Percentiles rank a stretch among this genome's conserved stretches.
These are phyloP conservation scores for Acipenser ruthenus DNA, from an alignment of 2,797 vertebrate species.

Conservation along the genomic window DNA sequence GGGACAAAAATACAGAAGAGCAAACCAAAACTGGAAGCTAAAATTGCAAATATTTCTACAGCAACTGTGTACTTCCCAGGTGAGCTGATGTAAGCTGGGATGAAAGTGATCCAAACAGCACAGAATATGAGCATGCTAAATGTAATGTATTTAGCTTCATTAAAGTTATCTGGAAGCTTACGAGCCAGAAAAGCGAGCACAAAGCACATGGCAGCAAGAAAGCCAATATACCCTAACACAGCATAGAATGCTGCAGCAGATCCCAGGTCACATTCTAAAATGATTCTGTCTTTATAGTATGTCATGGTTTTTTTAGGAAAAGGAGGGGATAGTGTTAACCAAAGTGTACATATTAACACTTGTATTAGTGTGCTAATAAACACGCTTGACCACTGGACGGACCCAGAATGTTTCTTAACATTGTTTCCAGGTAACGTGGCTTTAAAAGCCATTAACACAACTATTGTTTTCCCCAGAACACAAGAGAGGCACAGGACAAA, in stretches of 20 bases:
- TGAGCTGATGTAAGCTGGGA: not conserved
- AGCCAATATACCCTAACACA: slow-evolving; percentile 1
- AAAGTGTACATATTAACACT: not conserved
- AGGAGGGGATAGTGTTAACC: not conserved
- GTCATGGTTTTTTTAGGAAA: not conserved
- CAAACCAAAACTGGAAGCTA: not conserved
- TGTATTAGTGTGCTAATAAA: not conserved
- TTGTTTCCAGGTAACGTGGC: not conserved
- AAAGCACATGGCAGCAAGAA: not conserved
- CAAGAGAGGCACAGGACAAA: slow-evolving; percentile 4
- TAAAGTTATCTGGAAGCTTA: not conserved
- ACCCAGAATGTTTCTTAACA: not conserved
- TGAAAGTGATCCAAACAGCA: not conserved
- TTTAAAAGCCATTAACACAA: slow-evolving; percentile 1
- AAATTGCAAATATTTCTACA: slow-evolving; percentile 1
- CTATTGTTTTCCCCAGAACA: slow-evolving; percentile 5
- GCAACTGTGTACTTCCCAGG: not conserved
- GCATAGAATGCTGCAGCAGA: not conserved
- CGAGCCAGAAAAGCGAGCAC: slow-evolving; percentile 1
- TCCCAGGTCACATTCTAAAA: slow-evolving; percentile 2
- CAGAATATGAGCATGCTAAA: slow-evolving; percentile 4
- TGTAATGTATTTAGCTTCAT: slow-evolving; percentile 1
- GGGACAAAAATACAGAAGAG: not conserved
- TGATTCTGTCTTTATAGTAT: slow-evolving; percentile 1
- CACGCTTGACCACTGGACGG: not conserved